phyloP scores from a whole-genome alignment of 2,113 vertebrate species.

The Alces alces region DNA sequence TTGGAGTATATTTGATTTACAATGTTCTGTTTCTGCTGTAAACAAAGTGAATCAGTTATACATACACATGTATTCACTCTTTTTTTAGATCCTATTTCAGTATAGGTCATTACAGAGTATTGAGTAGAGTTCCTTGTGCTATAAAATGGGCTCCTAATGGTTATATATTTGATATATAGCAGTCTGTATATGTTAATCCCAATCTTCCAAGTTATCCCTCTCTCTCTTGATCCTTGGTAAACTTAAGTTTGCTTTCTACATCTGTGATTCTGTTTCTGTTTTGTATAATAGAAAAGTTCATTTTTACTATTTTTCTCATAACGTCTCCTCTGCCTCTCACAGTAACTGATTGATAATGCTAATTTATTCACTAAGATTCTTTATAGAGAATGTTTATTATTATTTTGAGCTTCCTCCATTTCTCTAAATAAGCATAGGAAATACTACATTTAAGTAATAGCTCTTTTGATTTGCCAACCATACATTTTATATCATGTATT shows the following conservation, averaged over 20 bases:
- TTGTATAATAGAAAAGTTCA: neutral
- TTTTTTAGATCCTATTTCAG: neutral
- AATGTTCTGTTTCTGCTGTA: neutral
- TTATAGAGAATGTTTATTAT: neutral
- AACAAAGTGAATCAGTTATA: neutral
- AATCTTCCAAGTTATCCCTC: neutral
- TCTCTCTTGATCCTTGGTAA: neutral
- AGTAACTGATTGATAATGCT: neutral
- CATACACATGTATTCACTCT: neutral
- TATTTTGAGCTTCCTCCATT: neutral
- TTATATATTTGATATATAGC: neutral
- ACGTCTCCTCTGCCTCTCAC: neutral
- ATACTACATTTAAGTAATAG: neutral
- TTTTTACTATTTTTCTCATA: neutral
- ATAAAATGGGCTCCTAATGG: neutral
- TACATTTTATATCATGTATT: neutral
- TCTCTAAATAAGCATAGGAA: neutral
- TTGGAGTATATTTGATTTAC: neutral
- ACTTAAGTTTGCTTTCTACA: neutral
- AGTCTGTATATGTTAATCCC: neutral
- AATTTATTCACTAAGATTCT: neutral
- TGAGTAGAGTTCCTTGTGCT: neutral
- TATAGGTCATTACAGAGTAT: neutral
- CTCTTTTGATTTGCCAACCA: neutral
- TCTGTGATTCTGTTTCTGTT: neutral